Conservation (phyloP, 1,140 invertebrate species). For the Limonius californicus region DNA sequence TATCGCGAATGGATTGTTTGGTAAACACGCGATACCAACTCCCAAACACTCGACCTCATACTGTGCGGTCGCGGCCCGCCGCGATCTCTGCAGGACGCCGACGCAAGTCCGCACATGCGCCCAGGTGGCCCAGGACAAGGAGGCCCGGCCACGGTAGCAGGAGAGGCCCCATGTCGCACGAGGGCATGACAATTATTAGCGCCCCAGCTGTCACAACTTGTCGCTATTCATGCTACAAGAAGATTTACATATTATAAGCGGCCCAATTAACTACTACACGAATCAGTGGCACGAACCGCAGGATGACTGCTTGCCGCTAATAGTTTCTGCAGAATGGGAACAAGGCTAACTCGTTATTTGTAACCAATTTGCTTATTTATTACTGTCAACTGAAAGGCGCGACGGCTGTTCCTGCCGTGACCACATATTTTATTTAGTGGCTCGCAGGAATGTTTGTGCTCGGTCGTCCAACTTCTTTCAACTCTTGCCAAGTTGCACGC, state of each 20-base stretch:
- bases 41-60: constrained; percentile 9
- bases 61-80: constrained; percentile 5
- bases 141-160: constrained; percentile 10
- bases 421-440: background rate
- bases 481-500: constrained; percentile 3
- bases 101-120: constrained; percentile 7
- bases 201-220: constrained; percentile 1
- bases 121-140: background rate
- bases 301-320: background rate
- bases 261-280: background rate
- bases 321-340: background rate
- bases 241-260: background rate
- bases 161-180: background rate
- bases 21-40: background rate
- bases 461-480: background rate
- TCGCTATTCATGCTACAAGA: background rate
- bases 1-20: background rate
- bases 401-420: background rate
- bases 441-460: background rate
- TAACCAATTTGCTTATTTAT: constrained; percentile 1
- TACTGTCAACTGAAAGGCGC: background rate
- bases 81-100: constrained; percentile 9
- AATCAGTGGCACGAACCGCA: background rate
- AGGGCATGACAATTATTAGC: background rate
- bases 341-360: background rate